Evolutionary conservation across 2,888 invertebrate species (phyloP).

Genomic region (Priocnemis perturbator): DNA sequence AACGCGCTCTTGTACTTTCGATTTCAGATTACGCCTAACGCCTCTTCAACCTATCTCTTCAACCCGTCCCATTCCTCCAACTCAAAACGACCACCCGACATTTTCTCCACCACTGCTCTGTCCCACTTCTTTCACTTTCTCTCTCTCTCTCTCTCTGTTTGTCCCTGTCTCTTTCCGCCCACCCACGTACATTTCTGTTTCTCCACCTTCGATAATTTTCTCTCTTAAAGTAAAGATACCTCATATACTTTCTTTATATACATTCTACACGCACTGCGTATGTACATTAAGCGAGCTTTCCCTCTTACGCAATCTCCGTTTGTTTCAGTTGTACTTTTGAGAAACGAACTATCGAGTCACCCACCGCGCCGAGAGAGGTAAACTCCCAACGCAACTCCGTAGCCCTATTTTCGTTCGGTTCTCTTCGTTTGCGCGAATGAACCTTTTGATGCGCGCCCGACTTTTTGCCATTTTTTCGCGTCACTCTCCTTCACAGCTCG

Average conservation of each 20-base stretch:
- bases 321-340: constrained; percentile 48
- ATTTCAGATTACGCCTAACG: constrained; percentile 68
- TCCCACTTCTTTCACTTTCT: constrained; percentile 9
- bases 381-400: constrained; percentile 17
- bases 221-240: constrained; percentile 31
- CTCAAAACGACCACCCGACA: neutral
- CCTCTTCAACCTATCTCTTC: constrained; percentile 54
- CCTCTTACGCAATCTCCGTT: constrained; percentile 41
- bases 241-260: constrained; percentile 36
- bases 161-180: constrained; percentile 29
- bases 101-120: no score
- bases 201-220: constrained; percentile 15
- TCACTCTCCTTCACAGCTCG: constrained; percentile 31
- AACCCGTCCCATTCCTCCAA: constrained; percentile 36
- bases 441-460: constrained; percentile 63
- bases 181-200: constrained; percentile 16
- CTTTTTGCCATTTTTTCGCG: constrained; percentile 44
- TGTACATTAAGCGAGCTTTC: constrained; percentile 28
- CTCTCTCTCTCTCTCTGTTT: constrained; percentile 24
- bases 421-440: constrained; percentile 56
- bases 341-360: constrained; percentile 52
- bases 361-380: constrained; percentile 33
- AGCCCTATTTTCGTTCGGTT: constrained; percentile 36
- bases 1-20: constrained; percentile 59
- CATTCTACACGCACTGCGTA: constrained; percentile 19